Base-by-base conservation (phyloP, 1,140 invertebrate species). In the Druon quercuslanigerum region DNA sequence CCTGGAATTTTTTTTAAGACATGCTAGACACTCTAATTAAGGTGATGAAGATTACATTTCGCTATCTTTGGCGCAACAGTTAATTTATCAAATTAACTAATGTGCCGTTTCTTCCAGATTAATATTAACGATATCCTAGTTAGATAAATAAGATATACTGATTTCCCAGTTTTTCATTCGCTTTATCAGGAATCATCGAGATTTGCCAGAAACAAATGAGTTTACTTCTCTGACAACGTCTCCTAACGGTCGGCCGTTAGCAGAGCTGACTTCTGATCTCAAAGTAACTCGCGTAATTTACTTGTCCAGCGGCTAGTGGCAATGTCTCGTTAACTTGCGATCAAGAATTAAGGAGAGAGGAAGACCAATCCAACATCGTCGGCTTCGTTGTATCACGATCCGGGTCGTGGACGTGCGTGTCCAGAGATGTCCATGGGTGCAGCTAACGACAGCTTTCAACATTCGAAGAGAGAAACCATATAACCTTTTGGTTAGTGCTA, bases 181-280 rank as follows among this genome's bases (percentile, higher is more conserved):
- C 60, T 66, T 66, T 46, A 60, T 60, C 57, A 40, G 14, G 25
- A 60, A 25, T 25, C 11, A 7, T 57, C 25, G 20, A 16, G 19
- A 66, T 66, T 66, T 40, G 25, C 60, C 25, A 66, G 14, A 40
- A 66, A 66, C 60, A 66, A 66, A 66, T 66, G 60, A 66, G 57
- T 33, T 40, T 25, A 6, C 17, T 19, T 19, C 33, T 13, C 20
- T 60, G 57, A 60, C 57, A 60, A 60, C 20, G 57, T 33, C 19
- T 83, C 75, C 82, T 89, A 88, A 88, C 88, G 88, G 87, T 88
- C 81, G 83, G 85, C 88, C 89, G 89, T 90, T 90, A 90, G 87
- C 85, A 82, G 84, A 87, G 25, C 25, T 14, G 14, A 83, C 85
- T 85, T 86, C 87, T 76, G 84, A 82, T 84, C 84, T 82, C 79